Percentiles rank a stretch among this genome's conserved stretches.
phyloP scores from a whole-genome alignment of 2,797 vertebrate genomes.

The Carcharodon carcharias region DNA sequence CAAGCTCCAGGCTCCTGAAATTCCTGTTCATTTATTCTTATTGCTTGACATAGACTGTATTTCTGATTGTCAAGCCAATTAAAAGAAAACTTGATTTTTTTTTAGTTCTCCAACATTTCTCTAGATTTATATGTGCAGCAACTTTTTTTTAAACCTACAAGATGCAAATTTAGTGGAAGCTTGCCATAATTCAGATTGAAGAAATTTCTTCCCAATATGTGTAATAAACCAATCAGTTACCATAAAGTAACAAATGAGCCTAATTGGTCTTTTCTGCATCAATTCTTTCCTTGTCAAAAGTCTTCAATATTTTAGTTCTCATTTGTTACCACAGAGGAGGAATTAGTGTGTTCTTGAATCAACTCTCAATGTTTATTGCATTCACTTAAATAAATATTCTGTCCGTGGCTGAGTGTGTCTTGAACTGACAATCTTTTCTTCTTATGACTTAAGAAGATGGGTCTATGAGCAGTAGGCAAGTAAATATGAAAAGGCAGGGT shows the following conservation, averaged over 20 bases:
- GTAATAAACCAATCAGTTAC: background rate
- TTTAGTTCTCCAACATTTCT: no score
- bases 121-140: no score
- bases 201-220: background rate
- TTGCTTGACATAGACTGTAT: background rate
- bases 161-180: background rate
- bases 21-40: background rate
- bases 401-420: background rate
- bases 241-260: background rate
- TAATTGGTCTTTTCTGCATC: background rate
- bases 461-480: background rate
- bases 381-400: background rate
- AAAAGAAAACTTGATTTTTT: background rate
- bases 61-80: background rate
- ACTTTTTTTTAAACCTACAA: no score
- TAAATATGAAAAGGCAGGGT: background rate
- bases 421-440: background rate
- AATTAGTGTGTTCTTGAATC: background rate
- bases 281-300: background rate
- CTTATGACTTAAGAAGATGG: background rate
- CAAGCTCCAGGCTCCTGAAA: background rate
- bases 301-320: background rate
- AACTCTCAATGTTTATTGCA: background rate
- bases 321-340: background rate
- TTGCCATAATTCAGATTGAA: background rate